These are phyloP conservation scores for Neoaliturus tenellus DNA, from an alignment of 2,888 invertebrate species.

Conservation along the genomic window DNA sequence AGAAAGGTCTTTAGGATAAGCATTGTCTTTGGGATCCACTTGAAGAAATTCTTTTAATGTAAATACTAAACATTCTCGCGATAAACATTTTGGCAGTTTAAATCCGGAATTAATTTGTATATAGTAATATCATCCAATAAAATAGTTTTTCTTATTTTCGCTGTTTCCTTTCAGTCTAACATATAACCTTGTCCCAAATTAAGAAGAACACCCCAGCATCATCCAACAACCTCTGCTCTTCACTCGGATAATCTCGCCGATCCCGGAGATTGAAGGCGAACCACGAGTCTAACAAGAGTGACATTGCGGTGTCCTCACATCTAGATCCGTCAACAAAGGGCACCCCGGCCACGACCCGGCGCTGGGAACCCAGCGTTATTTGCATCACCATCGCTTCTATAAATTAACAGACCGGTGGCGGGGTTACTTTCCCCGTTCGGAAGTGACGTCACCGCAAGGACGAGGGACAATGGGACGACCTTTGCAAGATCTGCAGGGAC, in stretches of 20 bases:
- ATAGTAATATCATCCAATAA: too few species aligned
- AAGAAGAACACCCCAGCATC: too few species aligned
- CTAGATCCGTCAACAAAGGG: constrained; percentile 11
- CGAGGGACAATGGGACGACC: constrained; percentile 15
- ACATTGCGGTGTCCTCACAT: constrained; percentile 10
- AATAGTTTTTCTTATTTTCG: too few species aligned
- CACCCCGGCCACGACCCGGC: not conserved
- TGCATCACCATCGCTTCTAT: constrained; percentile 55
- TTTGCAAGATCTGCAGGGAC: not conserved
- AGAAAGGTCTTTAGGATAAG: too few species aligned
- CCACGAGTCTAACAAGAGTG: not conserved
- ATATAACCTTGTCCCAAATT: too few species aligned
- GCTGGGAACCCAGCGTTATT: constrained; percentile 53
- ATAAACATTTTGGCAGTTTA: too few species aligned
- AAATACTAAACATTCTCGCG: too few species aligned
- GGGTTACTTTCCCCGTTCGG: constrained; percentile 53
- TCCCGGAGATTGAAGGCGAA: not conserved
- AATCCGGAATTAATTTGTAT: too few species aligned
- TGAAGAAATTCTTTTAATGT: too few species aligned
- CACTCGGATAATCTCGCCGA: not conserved
- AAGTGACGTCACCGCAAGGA: constrained; percentile 49
- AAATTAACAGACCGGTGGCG: constrained; percentile 50
- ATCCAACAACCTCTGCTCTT: too few species aligned
- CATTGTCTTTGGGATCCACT: too few species aligned
- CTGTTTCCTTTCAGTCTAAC: too few species aligned